These are phyloP conservation scores for Lobophora halterata DNA, from an alignment of 2,888 invertebrate genomes.

Conservation along the genomic window DNA sequence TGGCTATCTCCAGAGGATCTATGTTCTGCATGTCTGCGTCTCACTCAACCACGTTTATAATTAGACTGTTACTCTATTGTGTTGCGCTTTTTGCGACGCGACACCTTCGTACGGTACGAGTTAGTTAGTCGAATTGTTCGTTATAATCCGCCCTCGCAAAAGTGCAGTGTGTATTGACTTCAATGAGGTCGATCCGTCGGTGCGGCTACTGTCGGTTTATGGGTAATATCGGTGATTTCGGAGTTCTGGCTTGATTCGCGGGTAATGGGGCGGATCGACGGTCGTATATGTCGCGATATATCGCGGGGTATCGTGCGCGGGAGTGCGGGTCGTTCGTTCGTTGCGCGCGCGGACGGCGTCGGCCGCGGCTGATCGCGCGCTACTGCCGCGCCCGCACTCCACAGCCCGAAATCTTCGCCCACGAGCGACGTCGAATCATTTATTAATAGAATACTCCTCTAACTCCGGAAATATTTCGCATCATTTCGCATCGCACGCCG, in stretches of 20 bases:
- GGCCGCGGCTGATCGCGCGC: constrained; percentile 79
- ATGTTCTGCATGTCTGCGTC: constrained; percentile 78
- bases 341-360: constrained; percentile 77
- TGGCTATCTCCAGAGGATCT: constrained; percentile 92
- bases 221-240: constrained; percentile 29
- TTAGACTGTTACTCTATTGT: constrained; percentile 80
- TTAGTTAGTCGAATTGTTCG: constrained; percentile 79
- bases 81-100: constrained; percentile 79
- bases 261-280: constrained; percentile 54
- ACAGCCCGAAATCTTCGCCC: constrained; percentile 75
- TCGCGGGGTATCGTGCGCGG: constrained; percentile 65
- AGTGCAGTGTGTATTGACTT: constrained; percentile 52
- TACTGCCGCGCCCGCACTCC: constrained; percentile 67
- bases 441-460: constrained; percentile 79
- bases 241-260: constrained; percentile 22
- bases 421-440: constrained; percentile 73
- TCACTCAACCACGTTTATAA: constrained; percentile 74
- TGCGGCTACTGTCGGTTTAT: constrained; percentile 37
- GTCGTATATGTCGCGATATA: constrained; percentile 52
- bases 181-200: constrained; percentile 54
- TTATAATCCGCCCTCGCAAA: constrained; percentile 77
- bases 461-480: constrained; percentile 81
- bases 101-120: constrained; percentile 78
- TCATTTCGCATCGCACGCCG: constrained; percentile 75
- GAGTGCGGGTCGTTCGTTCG: constrained; percentile 81